These are phyloP conservation scores for Zaprionus obscuricornis DNA, from an alignment of 2,888 invertebrate genomes.

Conservation along the genomic window DNA sequence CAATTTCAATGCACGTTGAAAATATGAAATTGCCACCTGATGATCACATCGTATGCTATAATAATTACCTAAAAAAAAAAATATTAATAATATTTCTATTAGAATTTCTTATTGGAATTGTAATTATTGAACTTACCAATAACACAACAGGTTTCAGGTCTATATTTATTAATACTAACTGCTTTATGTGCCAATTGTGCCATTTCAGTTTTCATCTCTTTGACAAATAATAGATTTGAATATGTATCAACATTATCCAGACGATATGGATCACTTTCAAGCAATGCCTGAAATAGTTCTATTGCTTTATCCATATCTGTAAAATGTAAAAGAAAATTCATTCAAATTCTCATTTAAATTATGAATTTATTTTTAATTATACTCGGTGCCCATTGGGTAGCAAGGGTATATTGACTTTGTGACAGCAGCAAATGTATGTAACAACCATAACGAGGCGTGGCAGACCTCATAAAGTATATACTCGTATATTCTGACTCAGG, in stretches of 20 bases:
- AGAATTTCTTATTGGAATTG: no score
- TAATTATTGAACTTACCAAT: constrained; percentile 86
- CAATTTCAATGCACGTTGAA: constrained; percentile 95
- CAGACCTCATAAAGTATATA: no score
- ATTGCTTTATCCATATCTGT: constrained; percentile 95
- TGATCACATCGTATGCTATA: constrained; percentile 98
- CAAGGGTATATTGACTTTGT: no score
- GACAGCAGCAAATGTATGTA: no score
- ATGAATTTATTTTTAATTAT: no score
- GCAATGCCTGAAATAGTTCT: constrained; percentile 91
- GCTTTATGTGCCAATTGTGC: constrained; percentile 97
- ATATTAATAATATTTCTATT: background rate
- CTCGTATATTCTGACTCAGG: no score
- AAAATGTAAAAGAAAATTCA: no score
- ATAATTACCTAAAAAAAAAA: constrained; percentile 91
- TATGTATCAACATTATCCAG: constrained; percentile 98
- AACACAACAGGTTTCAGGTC: constrained; percentile 98
- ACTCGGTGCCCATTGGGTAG: no score
- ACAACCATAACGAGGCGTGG: no score
- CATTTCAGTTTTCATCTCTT: constrained; percentile 95
- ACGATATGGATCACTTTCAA: constrained; percentile 94
- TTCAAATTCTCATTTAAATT: no score
- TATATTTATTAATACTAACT: constrained; percentile 96
- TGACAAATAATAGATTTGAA: constrained; percentile 97
- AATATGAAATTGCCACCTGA: constrained; percentile 98